Evolutionary conservation across 1,140 invertebrate genomes (phyloP), one percentile per base, ranked within the genome.

Genomic region (Drosophila pseudoananassae): DNA sequence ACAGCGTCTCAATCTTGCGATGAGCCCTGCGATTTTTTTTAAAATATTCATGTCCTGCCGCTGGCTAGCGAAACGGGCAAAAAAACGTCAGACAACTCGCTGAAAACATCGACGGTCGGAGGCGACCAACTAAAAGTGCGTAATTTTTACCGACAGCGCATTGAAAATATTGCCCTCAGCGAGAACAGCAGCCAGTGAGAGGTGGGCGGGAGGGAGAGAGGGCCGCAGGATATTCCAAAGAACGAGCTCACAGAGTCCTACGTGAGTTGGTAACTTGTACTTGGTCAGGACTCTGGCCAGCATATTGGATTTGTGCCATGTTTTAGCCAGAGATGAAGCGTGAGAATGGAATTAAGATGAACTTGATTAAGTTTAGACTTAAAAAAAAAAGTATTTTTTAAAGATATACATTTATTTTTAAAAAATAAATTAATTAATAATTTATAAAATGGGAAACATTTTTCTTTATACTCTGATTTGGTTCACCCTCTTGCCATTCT

Each of bases 31-130:
- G 78, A 82, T 55, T 82, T 82, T 68, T 43, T 85, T 85, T 85
- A 80, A 85, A 85, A 85, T 84, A 85, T 85, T 85, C 82, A 85
- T 85, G 82, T 85, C 77, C 82, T 70, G 81, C 80, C 81, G 52
- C 60, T 76, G 81, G 81, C 81, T 69, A 78, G 64, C 72, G 56
- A 76, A 73, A 63, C 58, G 31, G 45, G 64, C 8, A 33, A 60
- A 46, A 66, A 70, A 43, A 15, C 27, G 49, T 14, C 49, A 52
- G 68, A 72, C 69, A 76, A 68, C 68, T 72, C 68, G 76, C 77
- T 70, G 76, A 79, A 65, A 76, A 76, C 71, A 60, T 64, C 75
- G 52, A 55, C 71, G 72, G 60, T 65, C 59, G 38, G 15, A 66
- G 58, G 57, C 69, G 59, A 73, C 76, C 60, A 80, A 85, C 81